Evolutionary conservation across 2,888 invertebrate species (phyloP).

Genomic region (Odontocolon sp.): DNA sequence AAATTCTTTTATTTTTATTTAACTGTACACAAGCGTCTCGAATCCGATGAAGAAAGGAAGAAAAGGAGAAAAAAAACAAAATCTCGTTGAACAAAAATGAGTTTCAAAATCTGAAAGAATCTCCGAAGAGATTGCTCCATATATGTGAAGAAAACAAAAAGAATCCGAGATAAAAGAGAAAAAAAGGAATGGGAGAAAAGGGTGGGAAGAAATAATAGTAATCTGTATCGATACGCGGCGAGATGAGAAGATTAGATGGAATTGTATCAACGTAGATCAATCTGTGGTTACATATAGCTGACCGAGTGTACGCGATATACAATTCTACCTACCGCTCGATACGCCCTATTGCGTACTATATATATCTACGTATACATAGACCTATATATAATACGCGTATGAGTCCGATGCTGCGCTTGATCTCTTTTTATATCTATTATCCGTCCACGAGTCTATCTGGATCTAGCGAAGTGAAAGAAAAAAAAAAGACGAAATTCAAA

Average conservation of each 20-base stretch:
- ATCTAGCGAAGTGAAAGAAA: background rate
- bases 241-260: conserved; percentile 13
- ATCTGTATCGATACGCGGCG: background rate
- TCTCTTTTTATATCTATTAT: conserved; percentile 19
- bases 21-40: too few species aligned
- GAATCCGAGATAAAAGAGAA: background rate
- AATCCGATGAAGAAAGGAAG: too few species aligned
- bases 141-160: background rate
- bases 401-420: background rate
- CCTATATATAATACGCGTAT: background rate
- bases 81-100: background rate
- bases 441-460: background rate
- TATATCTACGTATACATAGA: background rate
- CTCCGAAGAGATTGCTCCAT: background rate
- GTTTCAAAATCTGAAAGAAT: background rate
- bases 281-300: background rate
- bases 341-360: background rate
- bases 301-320: background rate
- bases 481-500: conserved; percentile 4
- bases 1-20: too few species aligned
- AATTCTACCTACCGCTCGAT: background rate
- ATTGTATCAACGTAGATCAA: conserved; percentile 11
- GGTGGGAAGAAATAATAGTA: conserved; percentile 2
- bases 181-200: background rate
- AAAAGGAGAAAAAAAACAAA: background rate